Base-by-base conservation (phyloP, 1,140 invertebrate genomes). In the Ephestia elutella region DNA sequence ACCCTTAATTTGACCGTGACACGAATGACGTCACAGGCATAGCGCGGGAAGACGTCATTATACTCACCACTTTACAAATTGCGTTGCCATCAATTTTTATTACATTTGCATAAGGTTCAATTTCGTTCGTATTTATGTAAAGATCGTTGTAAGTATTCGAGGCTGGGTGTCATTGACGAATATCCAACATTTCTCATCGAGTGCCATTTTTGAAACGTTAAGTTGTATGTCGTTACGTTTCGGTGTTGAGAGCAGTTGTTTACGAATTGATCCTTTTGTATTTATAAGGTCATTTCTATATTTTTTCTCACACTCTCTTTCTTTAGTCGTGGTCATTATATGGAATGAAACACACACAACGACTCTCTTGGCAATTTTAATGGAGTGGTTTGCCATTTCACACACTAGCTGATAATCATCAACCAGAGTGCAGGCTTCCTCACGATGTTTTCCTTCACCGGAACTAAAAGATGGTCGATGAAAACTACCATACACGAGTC, bases 161-260 rank as follows among this genome's bases (percentile, higher is more conserved):
- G 25, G 35, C n/a, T 28, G 13, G 56, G 60, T 68, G 68, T 65
- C 68, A 71, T 71, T 71, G 63, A 68, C 50, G 60, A 60, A 68
- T 68, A 59, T 63, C 51, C 50, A 38, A 60, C 66, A 63, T 68
- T 66, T 65, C 59, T 71, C 63, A 62, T 66, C 56, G 57, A 63
- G 60, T 30, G 58, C 58, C 63, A 61, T 66, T 66, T 59, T 59
- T 59, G 60, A 59, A 63, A 59, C 60, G 62, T 59, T 60, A 57
- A 53, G 18, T 50, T 50, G 49, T 50, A 50, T 50, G 49, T 50
- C 18, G 49, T 50, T 18, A 18, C 7, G 48, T 1, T 17, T 17
- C 18, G 2, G 48, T 50, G 48, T 49, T 13, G 18, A 49, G 18
- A n/a, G 7, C 21, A 25, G 21, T 25, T 25, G 21, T 25, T 25